Conservation (phyloP, 2,888 invertebrate genomes). For the Iphiclides podalirius region DNA sequence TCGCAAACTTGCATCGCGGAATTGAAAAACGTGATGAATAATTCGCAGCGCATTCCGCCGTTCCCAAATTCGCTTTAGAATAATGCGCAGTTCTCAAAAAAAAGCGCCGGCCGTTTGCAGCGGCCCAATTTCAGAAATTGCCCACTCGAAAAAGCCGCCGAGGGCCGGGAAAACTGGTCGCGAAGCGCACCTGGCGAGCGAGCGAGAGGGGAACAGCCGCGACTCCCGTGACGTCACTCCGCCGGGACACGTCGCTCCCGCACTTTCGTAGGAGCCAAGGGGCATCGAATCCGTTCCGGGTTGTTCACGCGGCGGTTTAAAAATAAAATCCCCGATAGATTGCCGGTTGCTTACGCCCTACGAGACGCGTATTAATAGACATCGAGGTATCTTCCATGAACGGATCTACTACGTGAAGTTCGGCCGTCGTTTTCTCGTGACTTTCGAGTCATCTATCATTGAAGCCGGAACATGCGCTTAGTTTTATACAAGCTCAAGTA, state of each 20-base stretch:
- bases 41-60: too few relatives aligned
- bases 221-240: slow-evolving; percentile 66
- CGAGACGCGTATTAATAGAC: slow-evolving; percentile 14
- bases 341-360: slow-evolving; percentile 10
- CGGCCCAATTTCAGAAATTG: slow-evolving; percentile 17
- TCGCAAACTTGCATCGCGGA: too few relatives aligned
- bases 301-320: slow-evolving; percentile 24
- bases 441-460: too few relatives aligned
- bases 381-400: slow-evolving; percentile 2
- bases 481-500: too few relatives aligned
- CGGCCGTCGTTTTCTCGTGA: neutral
- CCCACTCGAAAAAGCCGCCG: slow-evolving; percentile 19
- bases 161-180: slow-evolving; percentile 22
- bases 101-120: neutral
- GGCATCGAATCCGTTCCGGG: slow-evolving; percentile 39
- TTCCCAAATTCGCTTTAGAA: neutral
- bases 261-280: slow-evolving; percentile 36
- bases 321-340: slow-evolving; percentile 22
- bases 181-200: slow-evolving; percentile 58
- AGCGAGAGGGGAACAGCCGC: slow-evolving; percentile 53
- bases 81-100: neutral
- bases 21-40: too few relatives aligned
- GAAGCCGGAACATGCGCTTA: too few relatives aligned
- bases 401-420: too few relatives aligned
- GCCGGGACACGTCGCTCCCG: slow-evolving; percentile 20